Evolutionary conservation across 2,113 vertebrate species (phyloP), one percentile per base, ranked within the genome.

Genomic region (Epinephelus lanceolatus): DNA sequence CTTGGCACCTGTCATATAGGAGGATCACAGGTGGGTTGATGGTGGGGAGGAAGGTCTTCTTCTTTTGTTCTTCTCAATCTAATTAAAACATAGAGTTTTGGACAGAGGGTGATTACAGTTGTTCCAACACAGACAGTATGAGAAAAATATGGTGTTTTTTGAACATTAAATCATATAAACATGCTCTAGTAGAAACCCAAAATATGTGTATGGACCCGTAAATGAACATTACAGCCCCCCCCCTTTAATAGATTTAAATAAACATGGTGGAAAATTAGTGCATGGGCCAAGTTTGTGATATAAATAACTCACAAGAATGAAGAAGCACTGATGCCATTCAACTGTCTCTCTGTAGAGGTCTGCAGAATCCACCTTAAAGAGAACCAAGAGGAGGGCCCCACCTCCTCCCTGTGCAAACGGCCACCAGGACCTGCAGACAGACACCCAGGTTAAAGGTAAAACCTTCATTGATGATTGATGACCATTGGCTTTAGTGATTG

Each of bases 341-440:
- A 52, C 15, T 33, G 6, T 81, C 25, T 85, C 12, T 83, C 4
- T 96, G 93, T 78, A 89, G 84, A 71, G 86, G 2, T 70, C 59
- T 23, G 93, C 91, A 49, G 96, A 92, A 60, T 96, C 94, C 0
- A 96, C 97, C 72, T 82, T 98, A 4, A 97, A 94, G 77, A 97
- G 96, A 37, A 96, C 93, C 51, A 99, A 99, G 85, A 95, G 97
- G 72, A 97, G 94, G 90, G 98, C 98, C 1, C 98, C 98, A 0
- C 96, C 95, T 0, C 98, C 97, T 51, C 98, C 30, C 89, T 40
- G 76, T 76, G 65, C 47, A 30, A 68, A 78, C 63, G 9, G 42
- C 18, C 56, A 59, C 3, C 82, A 30, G 47, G 74, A 84, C 51
- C 62, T 23, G 49, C 68, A 40, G 23, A 21, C 72, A 21, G 86